Evolutionary conservation across 2,113 vertebrate species (phyloP).

Genomic region (Engraulis encrasicolus): DNA sequence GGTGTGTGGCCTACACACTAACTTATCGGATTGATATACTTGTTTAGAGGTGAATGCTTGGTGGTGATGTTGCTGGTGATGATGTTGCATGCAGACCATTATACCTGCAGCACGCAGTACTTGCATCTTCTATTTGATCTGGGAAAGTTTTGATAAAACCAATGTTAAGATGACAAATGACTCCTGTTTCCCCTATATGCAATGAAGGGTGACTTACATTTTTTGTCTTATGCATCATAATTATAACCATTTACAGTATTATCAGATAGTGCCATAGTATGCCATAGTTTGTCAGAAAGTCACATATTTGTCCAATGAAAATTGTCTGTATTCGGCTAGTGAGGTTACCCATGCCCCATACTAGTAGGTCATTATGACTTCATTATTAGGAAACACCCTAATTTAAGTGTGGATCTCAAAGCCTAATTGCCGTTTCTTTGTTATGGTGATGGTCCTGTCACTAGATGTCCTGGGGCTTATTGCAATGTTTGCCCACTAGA

Average conservation of each 20-base stretch:
- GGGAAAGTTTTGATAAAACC: too few relatives aligned
- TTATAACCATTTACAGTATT: background rate
- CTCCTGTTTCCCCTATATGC: background rate
- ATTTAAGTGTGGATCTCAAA: slow-evolving; percentile 17
- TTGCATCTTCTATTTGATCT: too few relatives aligned
- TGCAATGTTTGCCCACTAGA: background rate
- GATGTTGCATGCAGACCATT: too few relatives aligned
- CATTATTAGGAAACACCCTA: background rate
- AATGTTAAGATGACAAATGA: too few relatives aligned
- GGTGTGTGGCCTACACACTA: too few relatives aligned
- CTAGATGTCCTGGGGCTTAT: background rate
- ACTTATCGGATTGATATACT: too few relatives aligned
- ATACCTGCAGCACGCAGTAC: too few relatives aligned
- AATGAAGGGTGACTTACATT: background rate
- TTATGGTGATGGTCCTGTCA: slow-evolving; percentile 4
- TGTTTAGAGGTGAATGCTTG: too few relatives aligned
- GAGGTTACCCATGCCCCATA: background rate
- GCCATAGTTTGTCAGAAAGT: background rate
- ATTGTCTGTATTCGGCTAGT: background rate
- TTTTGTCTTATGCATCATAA: background rate
- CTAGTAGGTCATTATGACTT: background rate
- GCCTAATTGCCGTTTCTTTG: slow-evolving; percentile 26
- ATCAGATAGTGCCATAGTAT: too few relatives aligned
- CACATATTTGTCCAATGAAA: background rate
- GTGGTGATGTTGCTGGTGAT: too few relatives aligned